Conservation (phyloP, 2,113 vertebrate species). For the Microcebus ravelobensis region DNA sequence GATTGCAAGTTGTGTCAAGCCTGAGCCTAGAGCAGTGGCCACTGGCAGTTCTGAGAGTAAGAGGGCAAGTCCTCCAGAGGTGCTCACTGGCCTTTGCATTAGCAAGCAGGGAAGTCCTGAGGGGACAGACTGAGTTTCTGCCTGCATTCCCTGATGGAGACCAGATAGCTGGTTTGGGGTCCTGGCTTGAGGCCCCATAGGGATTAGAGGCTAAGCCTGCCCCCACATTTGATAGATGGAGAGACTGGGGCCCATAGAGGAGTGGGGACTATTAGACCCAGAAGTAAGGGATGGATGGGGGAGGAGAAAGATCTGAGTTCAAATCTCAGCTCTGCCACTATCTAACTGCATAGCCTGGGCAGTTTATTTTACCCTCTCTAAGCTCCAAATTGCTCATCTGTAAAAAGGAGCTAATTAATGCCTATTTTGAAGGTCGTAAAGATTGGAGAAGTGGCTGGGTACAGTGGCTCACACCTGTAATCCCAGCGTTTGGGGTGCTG, state of each 20-base stretch:
- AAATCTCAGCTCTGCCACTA: background rate
- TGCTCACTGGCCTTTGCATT: background rate
- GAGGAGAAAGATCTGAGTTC: background rate
- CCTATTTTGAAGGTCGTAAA: background rate
- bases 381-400: background rate
- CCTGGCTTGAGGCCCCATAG: background rate
- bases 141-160: background rate
- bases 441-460: background rate
- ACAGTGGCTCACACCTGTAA: too few relatives aligned
- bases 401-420: background rate
- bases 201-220: background rate
- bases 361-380: slow-evolving; percentile 38
- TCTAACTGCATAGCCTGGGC: background rate
- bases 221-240: background rate
- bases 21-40: background rate
- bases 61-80: background rate
- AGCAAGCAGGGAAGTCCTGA: background rate
- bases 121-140: background rate
- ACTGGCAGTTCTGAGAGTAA: background rate
- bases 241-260: background rate
- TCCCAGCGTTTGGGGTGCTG: too few relatives aligned
- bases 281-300: background rate
- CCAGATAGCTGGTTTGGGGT: background rate
- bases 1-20: background rate
- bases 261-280: background rate